Evolutionary conservation across 2,797 vertebrate species (phyloP).

Genomic region (Scolopax bukidnonensis): DNA sequence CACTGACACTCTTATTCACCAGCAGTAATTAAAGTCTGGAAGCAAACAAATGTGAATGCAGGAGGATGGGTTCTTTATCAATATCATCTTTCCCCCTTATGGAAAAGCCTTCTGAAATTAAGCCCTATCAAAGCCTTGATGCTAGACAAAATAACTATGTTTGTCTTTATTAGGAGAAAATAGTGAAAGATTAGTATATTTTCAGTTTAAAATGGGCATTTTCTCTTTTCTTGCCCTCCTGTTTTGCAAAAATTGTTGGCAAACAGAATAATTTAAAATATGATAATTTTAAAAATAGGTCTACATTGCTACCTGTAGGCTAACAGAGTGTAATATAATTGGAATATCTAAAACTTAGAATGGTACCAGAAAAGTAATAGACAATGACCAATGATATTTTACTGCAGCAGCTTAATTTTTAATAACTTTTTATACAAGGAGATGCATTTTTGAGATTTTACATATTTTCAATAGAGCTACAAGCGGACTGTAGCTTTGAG

Average conservation of each 20-base stretch:
- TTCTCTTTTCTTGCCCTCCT: neutral
- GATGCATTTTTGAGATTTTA: neutral
- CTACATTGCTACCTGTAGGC: neutral
- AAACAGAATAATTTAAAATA: neutral
- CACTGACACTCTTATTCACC: neutral
- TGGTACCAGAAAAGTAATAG: neutral
- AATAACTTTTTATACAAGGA: neutral
- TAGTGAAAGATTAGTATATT: neutral
- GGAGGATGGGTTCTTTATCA: accelerated
- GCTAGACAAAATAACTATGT: neutral
- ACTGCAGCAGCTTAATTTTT: neutral
- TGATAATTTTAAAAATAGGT: neutral
- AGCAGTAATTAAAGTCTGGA: neutral
- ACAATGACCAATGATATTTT: neutral
- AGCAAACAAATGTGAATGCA: neutral
- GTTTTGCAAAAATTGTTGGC: neutral
- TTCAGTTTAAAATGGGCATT: accelerated
- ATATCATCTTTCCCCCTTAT: neutral
- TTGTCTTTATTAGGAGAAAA: neutral
- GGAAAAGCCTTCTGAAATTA: neutral
- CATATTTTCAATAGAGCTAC: neutral
- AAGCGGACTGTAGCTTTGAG: neutral
- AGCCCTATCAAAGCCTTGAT: neutral
- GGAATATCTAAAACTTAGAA: neutral
- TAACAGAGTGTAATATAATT: neutral